Base-by-base conservation (phyloP, 2,113 vertebrate species). In the human region DNA sequence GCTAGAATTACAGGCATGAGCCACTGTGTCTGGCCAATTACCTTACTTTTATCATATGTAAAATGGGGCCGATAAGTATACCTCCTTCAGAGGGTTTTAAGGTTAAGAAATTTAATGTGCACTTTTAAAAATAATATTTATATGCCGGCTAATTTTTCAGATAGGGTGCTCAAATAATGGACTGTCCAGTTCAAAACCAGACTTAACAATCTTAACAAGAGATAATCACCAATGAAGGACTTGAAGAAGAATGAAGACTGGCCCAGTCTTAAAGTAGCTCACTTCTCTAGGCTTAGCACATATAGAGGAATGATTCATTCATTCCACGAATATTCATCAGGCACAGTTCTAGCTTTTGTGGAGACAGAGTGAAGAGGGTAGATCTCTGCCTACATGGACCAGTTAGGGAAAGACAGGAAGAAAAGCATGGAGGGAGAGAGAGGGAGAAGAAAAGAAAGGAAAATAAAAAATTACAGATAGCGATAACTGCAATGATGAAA, bases 211-310 rank as follows among this genome's bases (percentile, higher is more conserved):
- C 23, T 93, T 83, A 61, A 86, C 14, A 45, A 48, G 43, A 72
- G 40, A 55, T 38, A 16, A 81, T 43, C 61, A 88, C 23, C 30
- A 81, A 64, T 38, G 38, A 82, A 75, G 94, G 12, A 30, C 43
- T 55, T 66, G 16, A 64, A 55, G 52, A 55, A 2, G 52, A 55
- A 20, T 20, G 52, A 55, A 55, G 20, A 55, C 43, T 73, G 64
- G n/a, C n/a, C 43, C 64, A 81, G 22, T 73, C 64, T 95, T 95
- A 92, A 64, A 92, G 75, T 55, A 92, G n/a, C n/a, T 75, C 10
- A 64, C 84, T 70, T 86, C 75, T 73, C 52, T 52, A 92, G 80
- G 48, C 4, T 68, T 6, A 45, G n/a, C 43, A 73, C 2, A 7
- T n/a, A 43, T 45, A 55, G 79, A 80, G 12, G 93, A 93, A 85